Evolutionary conservation across 2,113 vertebrate species (phyloP).

Genomic region (Circaetus cinerascens): DNA sequence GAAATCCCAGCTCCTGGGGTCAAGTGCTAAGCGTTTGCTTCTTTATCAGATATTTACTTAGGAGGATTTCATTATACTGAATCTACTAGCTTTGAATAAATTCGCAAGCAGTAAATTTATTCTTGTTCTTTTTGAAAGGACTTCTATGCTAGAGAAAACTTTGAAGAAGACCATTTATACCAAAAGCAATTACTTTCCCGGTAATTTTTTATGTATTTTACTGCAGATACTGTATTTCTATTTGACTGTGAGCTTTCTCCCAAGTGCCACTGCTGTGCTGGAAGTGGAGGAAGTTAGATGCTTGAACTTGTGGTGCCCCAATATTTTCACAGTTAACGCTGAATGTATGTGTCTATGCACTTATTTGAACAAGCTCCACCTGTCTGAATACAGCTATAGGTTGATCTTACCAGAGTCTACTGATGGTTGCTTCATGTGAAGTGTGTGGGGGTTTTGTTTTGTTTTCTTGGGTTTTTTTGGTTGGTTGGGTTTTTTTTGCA

Average conservation of each 20-base stretch:
- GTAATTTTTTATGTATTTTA: slow-evolving; percentile 76
- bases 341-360: not conserved
- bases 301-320: not conserved
- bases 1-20: slow-evolving; percentile 62
- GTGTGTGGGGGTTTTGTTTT: not conserved
- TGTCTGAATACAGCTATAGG: not conserved
- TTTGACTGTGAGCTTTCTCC: slow-evolving; percentile 62
- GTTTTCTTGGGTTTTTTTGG: not conserved
- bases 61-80: slow-evolving; percentile 75
- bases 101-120: slow-evolving; percentile 72
- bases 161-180: slow-evolving; percentile 72
- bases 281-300: not conserved
- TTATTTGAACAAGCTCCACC: not conserved
- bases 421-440: not conserved
- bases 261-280: slow-evolving; percentile 35
- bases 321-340: not conserved
- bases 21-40: slow-evolving; percentile 69
- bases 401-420: not conserved
- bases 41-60: slow-evolving; percentile 74
- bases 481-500: not conserved
- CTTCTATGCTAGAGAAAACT: slow-evolving; percentile 69
- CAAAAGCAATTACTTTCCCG: slow-evolving; percentile 77
- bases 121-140: slow-evolving; percentile 62
- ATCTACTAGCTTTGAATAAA: slow-evolving; percentile 74
- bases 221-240: slow-evolving; percentile 64